A percentile compares a stretch with the other conserved stretches of the same genome.
Evolutionary conservation across 2,113 vertebrate genomes (phyloP).

Genomic region (Pleuronectes platessa): DNA sequence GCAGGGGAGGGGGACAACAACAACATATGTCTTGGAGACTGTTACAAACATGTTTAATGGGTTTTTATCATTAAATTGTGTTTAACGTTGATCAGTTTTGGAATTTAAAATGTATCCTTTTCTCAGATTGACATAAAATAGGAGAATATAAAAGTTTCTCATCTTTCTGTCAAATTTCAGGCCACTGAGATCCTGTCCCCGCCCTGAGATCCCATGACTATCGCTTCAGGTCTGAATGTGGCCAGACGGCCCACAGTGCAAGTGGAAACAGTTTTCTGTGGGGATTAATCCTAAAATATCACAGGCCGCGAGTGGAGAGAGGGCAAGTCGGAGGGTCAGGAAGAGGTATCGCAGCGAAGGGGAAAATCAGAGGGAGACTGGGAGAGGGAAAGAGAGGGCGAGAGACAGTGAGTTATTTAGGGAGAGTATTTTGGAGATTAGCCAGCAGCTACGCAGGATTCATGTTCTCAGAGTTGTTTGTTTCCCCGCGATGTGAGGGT

Average conservation of each 20-base stretch:
- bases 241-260: slow-evolving; percentile 39
- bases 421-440: slow-evolving; percentile 75
- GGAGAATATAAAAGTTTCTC: too few species aligned
- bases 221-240: slow-evolving; percentile 42
- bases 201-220: neutral
- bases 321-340: slow-evolving; percentile 66
- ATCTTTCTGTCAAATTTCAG: neutral
- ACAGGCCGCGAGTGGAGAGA: slow-evolving; percentile 53
- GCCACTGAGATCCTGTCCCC: neutral
- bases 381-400: slow-evolving; percentile 57
- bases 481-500: slow-evolving; percentile 16
- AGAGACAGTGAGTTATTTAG: slow-evolving; percentile 75
- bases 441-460: slow-evolving; percentile 73
- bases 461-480: slow-evolving; percentile 72
- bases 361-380: slow-evolving; percentile 58
- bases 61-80: too few species aligned
- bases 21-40: neutral
- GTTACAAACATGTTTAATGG: too few species aligned
- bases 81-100: too few species aligned
- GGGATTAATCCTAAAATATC: slow-evolving; percentile 78
- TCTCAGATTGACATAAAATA: neutral
- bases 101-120: neutral
- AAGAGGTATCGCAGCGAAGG: slow-evolving; percentile 51
- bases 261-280: slow-evolving; percentile 74
- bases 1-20: too few species aligned